Evolutionary conservation across 2,113 vertebrate species (phyloP).

Genomic region (Aleadryas rufinucha): DNA sequence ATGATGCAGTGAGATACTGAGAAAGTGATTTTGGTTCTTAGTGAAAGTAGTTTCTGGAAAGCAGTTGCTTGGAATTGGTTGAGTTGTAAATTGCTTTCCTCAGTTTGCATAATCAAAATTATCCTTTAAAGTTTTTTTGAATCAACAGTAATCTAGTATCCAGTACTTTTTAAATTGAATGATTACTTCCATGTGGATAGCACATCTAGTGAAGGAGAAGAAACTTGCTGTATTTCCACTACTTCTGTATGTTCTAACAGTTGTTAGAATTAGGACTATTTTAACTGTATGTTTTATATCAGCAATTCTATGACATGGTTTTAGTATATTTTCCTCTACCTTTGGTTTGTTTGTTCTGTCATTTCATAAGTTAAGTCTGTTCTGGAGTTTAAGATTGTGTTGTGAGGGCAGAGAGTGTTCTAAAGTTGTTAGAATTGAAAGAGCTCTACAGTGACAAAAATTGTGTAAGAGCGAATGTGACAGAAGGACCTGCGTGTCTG

Average conservation of each 20-base stretch:
- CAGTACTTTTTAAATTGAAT: background rate
- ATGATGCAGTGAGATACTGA: background rate
- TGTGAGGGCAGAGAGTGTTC: background rate
- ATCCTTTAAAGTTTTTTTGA: background rate
- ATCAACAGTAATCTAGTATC: background rate
- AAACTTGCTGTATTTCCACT: background rate
- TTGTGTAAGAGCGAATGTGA: background rate
- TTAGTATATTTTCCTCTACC: background rate
- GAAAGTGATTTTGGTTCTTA: background rate
- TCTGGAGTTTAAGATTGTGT: background rate
- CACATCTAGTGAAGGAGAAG: background rate
- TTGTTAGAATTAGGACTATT: background rate
- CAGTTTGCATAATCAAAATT: background rate
- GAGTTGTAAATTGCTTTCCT: background rate
- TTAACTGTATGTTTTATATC: background rate
- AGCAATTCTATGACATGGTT: background rate
- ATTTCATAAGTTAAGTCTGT: background rate
- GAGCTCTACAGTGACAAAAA: background rate
- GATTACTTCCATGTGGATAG: background rate
- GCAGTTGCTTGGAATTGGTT: background rate
- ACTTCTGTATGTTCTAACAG: background rate
- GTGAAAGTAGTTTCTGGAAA: background rate
- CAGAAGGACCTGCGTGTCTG: background rate
- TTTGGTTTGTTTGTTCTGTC: background rate
- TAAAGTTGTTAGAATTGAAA: background rate